Evolutionary conservation across 2,113 vertebrate genomes (phyloP).

Genomic region (Pterocles burchelli): DNA sequence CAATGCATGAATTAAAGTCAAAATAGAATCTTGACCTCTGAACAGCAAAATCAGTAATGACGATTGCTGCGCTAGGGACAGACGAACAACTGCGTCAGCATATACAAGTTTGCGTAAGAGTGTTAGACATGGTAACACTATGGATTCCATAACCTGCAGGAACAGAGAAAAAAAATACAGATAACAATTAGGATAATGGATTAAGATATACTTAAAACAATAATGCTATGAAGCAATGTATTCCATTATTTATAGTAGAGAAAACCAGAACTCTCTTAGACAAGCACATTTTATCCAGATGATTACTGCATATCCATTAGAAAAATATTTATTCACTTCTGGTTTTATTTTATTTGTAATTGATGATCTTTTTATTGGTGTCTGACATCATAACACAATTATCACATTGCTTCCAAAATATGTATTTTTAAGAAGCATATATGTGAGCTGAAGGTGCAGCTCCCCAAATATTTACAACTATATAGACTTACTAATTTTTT

Average conservation of each 20-base stretch:
- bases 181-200: not conserved
- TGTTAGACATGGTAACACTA: constrained; percentile 81
- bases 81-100: constrained; percentile 82
- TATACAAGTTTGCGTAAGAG: constrained; percentile 88
- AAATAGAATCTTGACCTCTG: constrained; percentile 77
- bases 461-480: not conserved
- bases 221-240: not conserved
- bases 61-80: constrained; percentile 80
- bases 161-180: not conserved
- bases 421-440: not conserved
- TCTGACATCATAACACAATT: not conserved
- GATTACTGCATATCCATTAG: not conserved
- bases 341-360: not conserved
- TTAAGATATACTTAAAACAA: not conserved
- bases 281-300: not conserved
- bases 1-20: not conserved
- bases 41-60: constrained; percentile 83
- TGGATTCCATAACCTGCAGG: constrained; percentile 81
- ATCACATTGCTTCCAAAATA: not conserved
- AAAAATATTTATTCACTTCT: not conserved
- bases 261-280: not conserved
- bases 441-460: not conserved
- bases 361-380: not conserved
- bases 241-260: not conserved
- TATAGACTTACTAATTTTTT: accelerated